Evolutionary conservation across 2,888 invertebrate species (phyloP), one percentile per base, ranked within the genome.

Genomic region (Mystacides longicornis): DNA sequence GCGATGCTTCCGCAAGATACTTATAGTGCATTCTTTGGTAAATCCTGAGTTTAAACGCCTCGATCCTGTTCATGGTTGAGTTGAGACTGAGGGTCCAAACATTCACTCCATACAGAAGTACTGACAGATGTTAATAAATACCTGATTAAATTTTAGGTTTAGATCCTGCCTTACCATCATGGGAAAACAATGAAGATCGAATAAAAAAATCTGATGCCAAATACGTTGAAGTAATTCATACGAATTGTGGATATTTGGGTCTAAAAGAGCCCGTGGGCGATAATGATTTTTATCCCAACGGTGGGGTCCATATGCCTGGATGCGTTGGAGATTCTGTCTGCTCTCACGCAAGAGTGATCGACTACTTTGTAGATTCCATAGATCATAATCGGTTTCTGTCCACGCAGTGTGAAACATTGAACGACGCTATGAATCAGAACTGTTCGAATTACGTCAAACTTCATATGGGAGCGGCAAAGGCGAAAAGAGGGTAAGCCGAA

Each of bases 151-250:
- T 11, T 27, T 37, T 65, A 75, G 75, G 68, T 23, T 65, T 75
- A 23, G 75, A 76, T 59, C 75, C 75, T 0, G 75, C 75, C 33
- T 72, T 72, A n/a, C 74, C 74, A 2, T 60, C 71, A 11, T 75
- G 71, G 71, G 52, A 62, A 19, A 55, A 60, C 1, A 67, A 70
- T 57, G 48, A 54, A 2, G 61, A 69, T 43, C 68, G 70, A 7
- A 51, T 75, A 0, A 60, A 56, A 0, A 23, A 60, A 2, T 65
- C 64, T 1, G 75, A 77, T 58, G 77, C 76, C 0, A 64, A 60
- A n/a, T 73, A 69, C 33, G 73, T 77, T 1, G 75, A 76, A 45
- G 71, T 73, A 0, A 68, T 77, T 16, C 77, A 77, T 45, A 75
- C 70, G 1, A 75, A 73, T 57, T 69, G 65, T 22, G 76, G 75